Conservation (phyloP, 2,113 vertebrate species). For the Thamnophis sirtalis region DNA sequence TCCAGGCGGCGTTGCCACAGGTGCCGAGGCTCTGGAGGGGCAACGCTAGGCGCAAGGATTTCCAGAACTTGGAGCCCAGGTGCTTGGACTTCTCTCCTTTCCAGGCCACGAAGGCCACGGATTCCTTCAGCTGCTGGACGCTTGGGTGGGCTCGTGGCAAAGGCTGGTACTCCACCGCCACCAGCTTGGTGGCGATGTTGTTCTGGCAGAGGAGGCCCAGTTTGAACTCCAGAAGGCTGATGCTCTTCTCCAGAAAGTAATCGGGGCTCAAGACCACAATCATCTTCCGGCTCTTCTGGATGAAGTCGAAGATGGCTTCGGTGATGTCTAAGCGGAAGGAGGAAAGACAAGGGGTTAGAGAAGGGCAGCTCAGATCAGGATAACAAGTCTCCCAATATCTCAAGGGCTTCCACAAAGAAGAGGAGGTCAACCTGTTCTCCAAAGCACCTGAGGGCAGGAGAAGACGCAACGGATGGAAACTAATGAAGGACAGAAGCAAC, state of each 20-base stretch:
- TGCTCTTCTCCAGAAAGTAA: slow-evolving; percentile 83
- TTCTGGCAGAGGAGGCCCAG: slow-evolving; percentile 85
- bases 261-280: slow-evolving; percentile 83
- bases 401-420: no score
- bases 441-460: no score
- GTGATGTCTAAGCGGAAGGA: slow-evolving; percentile 72
- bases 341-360: slow-evolving; percentile 21
- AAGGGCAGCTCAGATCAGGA: fast-evolving
- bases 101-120: slow-evolving; percentile 77
- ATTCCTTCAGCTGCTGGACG: slow-evolving; percentile 77
- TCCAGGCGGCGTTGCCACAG: slow-evolving; percentile 71
- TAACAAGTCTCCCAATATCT: background rate
- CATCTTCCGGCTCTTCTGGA: slow-evolving; percentile 86
- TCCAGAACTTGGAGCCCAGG: slow-evolving; percentile 82
- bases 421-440: no score
- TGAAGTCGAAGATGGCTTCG: slow-evolving; percentile 80
- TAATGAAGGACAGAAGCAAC: background rate
- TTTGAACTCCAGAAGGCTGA: slow-evolving; percentile 88
- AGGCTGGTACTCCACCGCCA: slow-evolving; percentile 78
- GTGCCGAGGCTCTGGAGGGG: slow-evolving; percentile 79
- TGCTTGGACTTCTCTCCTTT: slow-evolving; percentile 77
- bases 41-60: slow-evolving; percentile 78
- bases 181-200: slow-evolving; percentile 70
- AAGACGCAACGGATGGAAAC: background rate
- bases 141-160: slow-evolving; percentile 71